Conservation (phyloP, 2,888 invertebrate species). For the Smittia aterrima region DNA sequence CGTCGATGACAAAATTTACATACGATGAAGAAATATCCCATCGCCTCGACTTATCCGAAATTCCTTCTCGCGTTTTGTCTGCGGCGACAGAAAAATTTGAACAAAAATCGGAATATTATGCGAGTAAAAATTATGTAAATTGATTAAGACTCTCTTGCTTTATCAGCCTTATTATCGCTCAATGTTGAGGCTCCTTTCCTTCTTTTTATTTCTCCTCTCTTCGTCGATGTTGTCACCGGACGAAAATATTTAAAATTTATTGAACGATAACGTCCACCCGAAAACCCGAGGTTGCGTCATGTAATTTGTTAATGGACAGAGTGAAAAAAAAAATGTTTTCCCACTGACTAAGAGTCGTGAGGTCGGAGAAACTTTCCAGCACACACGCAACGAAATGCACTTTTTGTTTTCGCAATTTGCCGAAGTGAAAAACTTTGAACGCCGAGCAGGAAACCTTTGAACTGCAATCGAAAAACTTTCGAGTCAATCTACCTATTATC, state of each 20-base stretch:
- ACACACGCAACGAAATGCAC: no score
- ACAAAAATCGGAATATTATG: slow-evolving; percentile 8
- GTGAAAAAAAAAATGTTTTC: not conserved
- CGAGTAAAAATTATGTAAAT: slow-evolving; percentile 36
- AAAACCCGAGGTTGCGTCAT: slow-evolving; percentile 9
- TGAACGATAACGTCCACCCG: not conserved
- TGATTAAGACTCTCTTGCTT: slow-evolving; percentile 31
- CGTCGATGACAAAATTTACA: slow-evolving; percentile 26
- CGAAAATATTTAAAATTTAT: not conserved
- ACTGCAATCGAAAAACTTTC: not conserved
- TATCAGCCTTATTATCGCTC: slow-evolving; percentile 28
- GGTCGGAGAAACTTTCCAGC: no score
- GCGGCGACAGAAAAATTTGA: not conserved
- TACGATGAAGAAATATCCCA: slow-evolving; percentile 25
- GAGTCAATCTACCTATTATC: slow-evolving; percentile 43
- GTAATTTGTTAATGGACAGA: slow-evolving; percentile 3
- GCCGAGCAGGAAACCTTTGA: not conserved
- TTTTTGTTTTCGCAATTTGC: not conserved
- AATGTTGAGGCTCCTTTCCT: not conserved
- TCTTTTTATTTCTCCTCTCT: no score
- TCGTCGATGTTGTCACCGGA: not conserved
- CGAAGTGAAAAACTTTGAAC: not conserved
- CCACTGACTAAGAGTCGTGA: not conserved
- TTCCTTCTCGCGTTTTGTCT: slow-evolving; percentile 4
- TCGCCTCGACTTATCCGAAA: slow-evolving; percentile 14